Evolutionary conservation across 2,797 vertebrate genomes (phyloP), one percentile per base, ranked within the genome.

Genomic region (Arvicola amphibius): DNA sequence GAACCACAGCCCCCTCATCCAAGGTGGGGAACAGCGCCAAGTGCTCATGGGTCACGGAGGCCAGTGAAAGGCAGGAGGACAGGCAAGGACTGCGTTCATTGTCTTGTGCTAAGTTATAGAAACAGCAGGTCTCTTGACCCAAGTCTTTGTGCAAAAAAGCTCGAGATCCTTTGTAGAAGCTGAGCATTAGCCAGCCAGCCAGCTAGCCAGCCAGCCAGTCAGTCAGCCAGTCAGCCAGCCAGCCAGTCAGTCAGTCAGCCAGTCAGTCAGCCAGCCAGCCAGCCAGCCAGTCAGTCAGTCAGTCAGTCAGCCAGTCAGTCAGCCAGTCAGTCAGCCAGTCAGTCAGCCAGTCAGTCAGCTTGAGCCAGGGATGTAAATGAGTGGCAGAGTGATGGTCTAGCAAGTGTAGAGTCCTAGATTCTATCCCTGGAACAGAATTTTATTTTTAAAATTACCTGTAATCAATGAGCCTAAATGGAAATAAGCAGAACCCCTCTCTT

Each of bases 161-260:
- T 79, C 2, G 4, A 7, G 27, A 32, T 81, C 80, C 59, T 63
- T 5, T 17, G n/a, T 0, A 76, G 81, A 88, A 91, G 77, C 14
- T 1, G 63, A 65, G 1, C 27, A 46, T 51, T 48, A 51, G 29
- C 61, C 63, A 83, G 40, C 27, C 43, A 9, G 17, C 46, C 51
- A 63, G 6, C 2, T 6, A 11, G 3, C 11, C 69, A 87, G 40
- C 9, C n/a, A 29, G 13, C 2, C 37, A 32, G 12, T 2, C 74
- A 77, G 29, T 11, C 77, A 34, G 29, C 23, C 61, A 21, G 6
- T 4, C 69, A 86, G 40, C 1, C 14, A 17, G 23, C 34, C 27
- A 63, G 10, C 1, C 2, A 6, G 5, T 5, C 43, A 17, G 23
- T 37, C n/a, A 63, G 10, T 3, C 11, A 11, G 5, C 0, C 69